phyloP scores from a whole-genome alignment of 30 jellyfish, hydroid and myxozoan genomes.

The Aurelia sp. region DNA sequence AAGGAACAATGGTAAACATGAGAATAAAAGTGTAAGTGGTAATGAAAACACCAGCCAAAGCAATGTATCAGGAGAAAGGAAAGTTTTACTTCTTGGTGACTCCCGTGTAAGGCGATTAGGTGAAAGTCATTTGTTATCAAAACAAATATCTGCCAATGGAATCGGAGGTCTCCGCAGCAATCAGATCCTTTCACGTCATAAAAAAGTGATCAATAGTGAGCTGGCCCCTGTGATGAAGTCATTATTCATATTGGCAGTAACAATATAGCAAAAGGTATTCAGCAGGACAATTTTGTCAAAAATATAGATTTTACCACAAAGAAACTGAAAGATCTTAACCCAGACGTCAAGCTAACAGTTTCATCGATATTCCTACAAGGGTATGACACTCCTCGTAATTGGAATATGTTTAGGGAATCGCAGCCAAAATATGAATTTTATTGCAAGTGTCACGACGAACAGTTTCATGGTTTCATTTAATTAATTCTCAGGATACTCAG shows the following conservation, averaged over 20 bases:
- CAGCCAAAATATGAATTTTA: too few species aligned
- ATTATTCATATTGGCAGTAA: slow-evolving; percentile 27
- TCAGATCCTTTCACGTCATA: slow-evolving; percentile 11
- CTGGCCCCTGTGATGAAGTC: slow-evolving; percentile 25
- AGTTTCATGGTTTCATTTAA: too few species aligned
- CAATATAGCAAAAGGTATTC: neutral
- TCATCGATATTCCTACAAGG: slow-evolving; percentile 16
- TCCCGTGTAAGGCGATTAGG: too few species aligned
- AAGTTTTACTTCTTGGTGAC: too few species aligned
- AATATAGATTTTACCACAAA: slow-evolving; percentile 5
- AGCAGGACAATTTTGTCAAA: neutral
- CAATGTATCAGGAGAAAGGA: too few species aligned
- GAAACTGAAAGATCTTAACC: neutral
- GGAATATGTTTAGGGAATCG: too few species aligned
- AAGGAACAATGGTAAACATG: too few species aligned
- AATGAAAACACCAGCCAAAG: too few species aligned
- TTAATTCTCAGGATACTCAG: too few species aligned
- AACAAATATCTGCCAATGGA: neutral
- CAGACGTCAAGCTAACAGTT: slow-evolving; percentile 12
- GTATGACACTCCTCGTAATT: slow-evolving; percentile 15
- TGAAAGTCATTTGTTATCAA: too few species aligned
- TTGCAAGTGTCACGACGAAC: too few species aligned
- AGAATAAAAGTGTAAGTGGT: too few species aligned
- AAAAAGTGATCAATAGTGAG: slow-evolving; percentile 13
- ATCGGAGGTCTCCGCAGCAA: slow-evolving; percentile 22